phyloP scores from a whole-genome alignment of 1,140 invertebrate genomes.

The Calycopis cecrops region DNA sequence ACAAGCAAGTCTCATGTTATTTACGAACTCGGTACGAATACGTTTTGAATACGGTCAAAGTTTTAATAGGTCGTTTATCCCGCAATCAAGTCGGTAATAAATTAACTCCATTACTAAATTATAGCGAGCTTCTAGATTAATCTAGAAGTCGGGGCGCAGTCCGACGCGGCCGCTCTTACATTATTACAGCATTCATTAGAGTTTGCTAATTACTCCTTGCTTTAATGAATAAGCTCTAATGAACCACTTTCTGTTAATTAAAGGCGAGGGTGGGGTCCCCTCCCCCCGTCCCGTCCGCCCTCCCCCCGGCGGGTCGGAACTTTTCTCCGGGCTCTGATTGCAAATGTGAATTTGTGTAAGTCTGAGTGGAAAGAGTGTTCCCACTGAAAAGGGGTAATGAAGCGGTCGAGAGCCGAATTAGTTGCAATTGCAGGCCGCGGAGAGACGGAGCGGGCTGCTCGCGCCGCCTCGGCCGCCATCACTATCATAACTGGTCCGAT shows the following conservation, averaged over 20 bases:
- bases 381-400: constrained; percentile 71
- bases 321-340: constrained; percentile 73
- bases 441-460: constrained; percentile 18
- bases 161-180: constrained; percentile 74
- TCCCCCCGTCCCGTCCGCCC: constrained; percentile 10
- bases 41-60: constrained; percentile 30
- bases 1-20: too few relatives aligned
- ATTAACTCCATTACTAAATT: constrained; percentile 72
- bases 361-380: constrained; percentile 64
- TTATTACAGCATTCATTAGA: constrained; percentile 83
- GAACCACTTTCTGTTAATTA: constrained; percentile 91
- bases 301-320: constrained; percentile 35
- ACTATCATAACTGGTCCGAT: constrained; percentile 10
- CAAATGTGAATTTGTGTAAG: constrained; percentile 75
- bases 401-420: constrained; percentile 62
- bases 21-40: constrained; percentile 22
- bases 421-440: constrained; percentile 51
- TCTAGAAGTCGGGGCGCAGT: constrained; percentile 70
- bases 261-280: constrained; percentile 76
- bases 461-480: neutral
- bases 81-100: constrained; percentile 66
- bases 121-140: constrained; percentile 70
- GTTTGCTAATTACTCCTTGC: constrained; percentile 90
- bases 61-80: constrained; percentile 54
- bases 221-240: constrained; percentile 92